Base-by-base conservation (phyloP, 2,888 invertebrate species). In the Piscicola geometra region DNA sequence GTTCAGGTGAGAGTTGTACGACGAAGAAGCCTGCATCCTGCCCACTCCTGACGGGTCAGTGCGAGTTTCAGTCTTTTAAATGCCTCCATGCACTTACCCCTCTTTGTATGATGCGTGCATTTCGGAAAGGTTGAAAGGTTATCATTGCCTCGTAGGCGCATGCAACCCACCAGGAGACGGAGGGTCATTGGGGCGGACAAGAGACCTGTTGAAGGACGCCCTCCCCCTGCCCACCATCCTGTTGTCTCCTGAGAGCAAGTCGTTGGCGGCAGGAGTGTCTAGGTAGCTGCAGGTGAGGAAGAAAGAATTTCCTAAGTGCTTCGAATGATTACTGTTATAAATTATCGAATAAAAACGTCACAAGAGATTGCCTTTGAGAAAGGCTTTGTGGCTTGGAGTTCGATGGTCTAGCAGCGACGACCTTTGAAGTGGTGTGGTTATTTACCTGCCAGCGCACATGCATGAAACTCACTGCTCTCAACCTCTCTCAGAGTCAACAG, bases 171-270 rank as follows among this genome's bases (percentile, higher is more conserved):
- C 41, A 9, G 41, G 9, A 41, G 5, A 9, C 9, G 60, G n/a
- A 25, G 21, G 3, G 60, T 56, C 60, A 21, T 56, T 56, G 60
- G 9, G n/a, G 3, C 60, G 21, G 50, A 21, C 50, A 25, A n/a
- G 5, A 56, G 60, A 21, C 25, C n/a, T 56, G 60, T 56, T 56
- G 21, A 3, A 15, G 9, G 50, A 47, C 21, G 50, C 60, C n/a
- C 60, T 5, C 12, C 60, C 73, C 33, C 35, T 64, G n/a, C 72
- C 72, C 1, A 72, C 56, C 25, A 60, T 30, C 33, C 36, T 72
- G 72, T 28, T 21, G 32, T 72, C 72, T 15, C 73, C 73, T 3
- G 35, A 18, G 73, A 33, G 56, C 30, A 28, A 21, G 21, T n/a
- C 21, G 36, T 33, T 64, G 36, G n/a, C 35, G 30, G 28, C 28